A percentile compares a stretch with the other conserved stretches of the same genome.
phyloP scores from a whole-genome alignment of 53 echinoderm and acorn worm species.

The Antedon mediterranea region DNA sequence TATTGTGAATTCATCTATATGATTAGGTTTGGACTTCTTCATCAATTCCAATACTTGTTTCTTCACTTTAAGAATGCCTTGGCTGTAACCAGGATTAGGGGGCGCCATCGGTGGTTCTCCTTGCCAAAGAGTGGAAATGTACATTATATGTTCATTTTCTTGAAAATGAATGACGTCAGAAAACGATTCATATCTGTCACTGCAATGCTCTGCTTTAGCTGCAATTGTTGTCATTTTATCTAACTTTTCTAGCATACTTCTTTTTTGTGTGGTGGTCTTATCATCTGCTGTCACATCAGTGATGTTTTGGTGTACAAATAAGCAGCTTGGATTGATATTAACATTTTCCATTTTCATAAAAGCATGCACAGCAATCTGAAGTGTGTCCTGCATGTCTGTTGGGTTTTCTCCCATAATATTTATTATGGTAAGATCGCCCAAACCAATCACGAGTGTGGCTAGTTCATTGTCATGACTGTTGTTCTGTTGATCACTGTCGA shows the following conservation, averaged over 20 bases:
- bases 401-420: conserved; percentile 40
- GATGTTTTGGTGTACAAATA: conserved; percentile 42
- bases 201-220: conserved; percentile 13
- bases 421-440: conserved; percentile 22
- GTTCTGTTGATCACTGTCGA: conserved; percentile 4
- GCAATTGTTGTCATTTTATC: conserved; percentile 31
- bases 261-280: conserved; percentile 1
- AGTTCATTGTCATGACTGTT: conserved; percentile 30
- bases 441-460: conserved; percentile 26
- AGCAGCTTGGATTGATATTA: conserved; percentile 13
- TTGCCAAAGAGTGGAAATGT: conserved; percentile 34
- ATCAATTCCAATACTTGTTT: neutral
- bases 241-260: conserved; percentile 7
- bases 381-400: conserved; percentile 16
- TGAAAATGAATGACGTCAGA: conserved; percentile 30
- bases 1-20: neutral
- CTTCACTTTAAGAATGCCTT: neutral
- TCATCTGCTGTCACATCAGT: conserved; percentile 18
- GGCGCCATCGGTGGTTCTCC: conserved; percentile 41
- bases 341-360: conserved; percentile 28
- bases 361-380: conserved; percentile 20
- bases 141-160: conserved; percentile 6
- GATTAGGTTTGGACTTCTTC: neutral
- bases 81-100: conserved; percentile 35
- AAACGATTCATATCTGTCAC: conserved; percentile 21